phyloP scores from a whole-genome alignment of 2,888 invertebrate genomes.

The Tridacna crocea region DNA sequence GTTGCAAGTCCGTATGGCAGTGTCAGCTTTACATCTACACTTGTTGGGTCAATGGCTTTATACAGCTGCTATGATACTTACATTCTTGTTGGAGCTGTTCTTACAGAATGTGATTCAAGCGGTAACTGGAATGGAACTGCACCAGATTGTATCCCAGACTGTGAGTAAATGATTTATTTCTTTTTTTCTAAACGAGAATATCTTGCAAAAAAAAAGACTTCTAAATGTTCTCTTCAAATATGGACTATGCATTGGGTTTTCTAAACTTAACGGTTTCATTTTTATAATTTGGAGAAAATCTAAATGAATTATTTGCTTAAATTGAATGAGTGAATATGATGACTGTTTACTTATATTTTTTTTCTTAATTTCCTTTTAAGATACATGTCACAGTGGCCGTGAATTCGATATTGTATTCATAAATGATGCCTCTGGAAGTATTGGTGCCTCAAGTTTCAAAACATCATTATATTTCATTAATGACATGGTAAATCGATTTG shows the following conservation, averaged over 20 bases:
- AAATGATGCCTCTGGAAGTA: not conserved
- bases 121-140: conserved; percentile 3
- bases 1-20: not conserved
- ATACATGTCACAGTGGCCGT: not conserved
- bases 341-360: not conserved
- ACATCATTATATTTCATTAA: not conserved
- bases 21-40: not conserved
- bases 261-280: no score
- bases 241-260: no score
- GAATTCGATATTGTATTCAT: not conserved
- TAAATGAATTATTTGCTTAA: no score
- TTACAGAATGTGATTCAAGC: not conserved
- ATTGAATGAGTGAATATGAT: not conserved
- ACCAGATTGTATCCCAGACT: conserved; percentile 2
- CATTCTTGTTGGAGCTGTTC: not conserved
- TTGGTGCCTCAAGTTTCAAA: not conserved
- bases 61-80: not conserved
- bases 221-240: no score
- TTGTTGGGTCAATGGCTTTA: not conserved
- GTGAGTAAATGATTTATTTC: not conserved
- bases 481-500: conserved; percentile 1
- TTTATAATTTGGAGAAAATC: no score
- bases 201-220: no score
- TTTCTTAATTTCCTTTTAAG: not conserved
- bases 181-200: no score